Percentiles rank a stretch among this genome's conserved stretches.
Evolutionary conservation across 2,888 invertebrate genomes (phyloP).

Genomic region (Sinhomidia bicolor): DNA sequence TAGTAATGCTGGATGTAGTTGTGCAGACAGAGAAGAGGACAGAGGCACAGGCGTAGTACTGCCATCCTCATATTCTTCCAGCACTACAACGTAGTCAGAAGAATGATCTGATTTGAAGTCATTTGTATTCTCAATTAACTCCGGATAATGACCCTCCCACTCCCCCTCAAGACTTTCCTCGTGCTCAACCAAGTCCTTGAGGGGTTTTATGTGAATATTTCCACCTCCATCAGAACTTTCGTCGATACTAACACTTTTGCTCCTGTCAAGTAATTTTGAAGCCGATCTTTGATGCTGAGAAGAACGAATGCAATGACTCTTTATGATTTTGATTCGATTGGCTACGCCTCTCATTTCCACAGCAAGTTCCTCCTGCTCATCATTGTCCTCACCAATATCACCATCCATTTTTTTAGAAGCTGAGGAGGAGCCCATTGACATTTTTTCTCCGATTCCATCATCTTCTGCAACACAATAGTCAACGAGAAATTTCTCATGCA

Average conservation of each 20-base stretch:
- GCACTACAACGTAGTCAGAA: neutral
- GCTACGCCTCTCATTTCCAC: neutral
- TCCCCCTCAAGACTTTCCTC: neutral
- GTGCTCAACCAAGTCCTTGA: neutral
- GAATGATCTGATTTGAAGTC: neutral
- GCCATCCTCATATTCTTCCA: neutral
- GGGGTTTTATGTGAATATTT: neutral
- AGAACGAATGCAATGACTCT: neutral
- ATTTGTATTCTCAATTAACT: neutral
- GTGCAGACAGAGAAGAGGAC: neutral
- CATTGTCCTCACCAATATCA: neutral
- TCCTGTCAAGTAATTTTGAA: neutral
- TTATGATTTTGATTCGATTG: slow-evolving; percentile 37
- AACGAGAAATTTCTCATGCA: slow-evolving; percentile 45
- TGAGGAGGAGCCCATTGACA: neutral
- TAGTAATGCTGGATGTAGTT: slow-evolving; percentile 59
- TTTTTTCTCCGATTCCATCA: slow-evolving; percentile 9
- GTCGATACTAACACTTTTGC: neutral
- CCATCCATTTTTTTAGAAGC: neutral
- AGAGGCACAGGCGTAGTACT: neutral
- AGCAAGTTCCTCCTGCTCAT: slow-evolving; percentile 40
- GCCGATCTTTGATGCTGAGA: neutral
- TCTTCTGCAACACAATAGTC: slow-evolving; percentile 56
- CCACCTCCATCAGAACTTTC: neutral
- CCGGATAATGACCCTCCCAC: neutral